Evolutionary conservation across 2,888 invertebrate genomes (phyloP).

Genomic region (Augiades crinisus): DNA sequence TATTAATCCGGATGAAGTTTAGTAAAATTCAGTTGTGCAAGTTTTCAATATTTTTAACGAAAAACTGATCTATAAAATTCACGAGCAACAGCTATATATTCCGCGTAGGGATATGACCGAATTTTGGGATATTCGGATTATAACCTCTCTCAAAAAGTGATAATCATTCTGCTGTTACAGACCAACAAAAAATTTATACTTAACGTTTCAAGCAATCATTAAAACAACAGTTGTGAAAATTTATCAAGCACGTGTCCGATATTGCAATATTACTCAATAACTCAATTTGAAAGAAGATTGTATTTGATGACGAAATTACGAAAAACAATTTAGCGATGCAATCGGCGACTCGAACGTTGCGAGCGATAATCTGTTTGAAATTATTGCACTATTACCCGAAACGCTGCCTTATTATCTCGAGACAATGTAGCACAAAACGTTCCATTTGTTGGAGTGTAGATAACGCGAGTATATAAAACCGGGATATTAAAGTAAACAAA

Average conservation of each 20-base stretch:
- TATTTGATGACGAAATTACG: neutral
- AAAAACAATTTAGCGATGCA: neutral
- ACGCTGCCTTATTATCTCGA: conserved; percentile 17
- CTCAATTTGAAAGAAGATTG: neutral
- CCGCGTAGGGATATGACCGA: no score
- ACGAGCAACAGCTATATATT: no score
- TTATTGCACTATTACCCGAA: conserved; percentile 16
- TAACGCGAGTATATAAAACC: conserved; percentile 34
- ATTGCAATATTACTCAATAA: neutral
- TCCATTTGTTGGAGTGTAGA: conserved; percentile 16
- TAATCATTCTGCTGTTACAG: no score
- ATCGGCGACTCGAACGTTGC: neutral
- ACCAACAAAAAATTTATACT: no score
- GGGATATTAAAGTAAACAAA: conserved; percentile 45
- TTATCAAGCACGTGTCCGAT: neutral
- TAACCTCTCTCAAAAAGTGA: no score
- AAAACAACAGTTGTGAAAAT: neutral
- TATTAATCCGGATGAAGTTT: no score
- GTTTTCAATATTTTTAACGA: no score
- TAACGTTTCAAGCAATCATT: neutral
- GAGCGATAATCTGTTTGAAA: conserved; percentile 15
- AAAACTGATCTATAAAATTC: no score
- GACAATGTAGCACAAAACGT: conserved; percentile 22
- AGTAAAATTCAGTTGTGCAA: no score
- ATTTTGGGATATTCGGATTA: no score